phyloP scores from a whole-genome alignment of 2,888 invertebrate species.

The Asteroscopus sphinx region DNA sequence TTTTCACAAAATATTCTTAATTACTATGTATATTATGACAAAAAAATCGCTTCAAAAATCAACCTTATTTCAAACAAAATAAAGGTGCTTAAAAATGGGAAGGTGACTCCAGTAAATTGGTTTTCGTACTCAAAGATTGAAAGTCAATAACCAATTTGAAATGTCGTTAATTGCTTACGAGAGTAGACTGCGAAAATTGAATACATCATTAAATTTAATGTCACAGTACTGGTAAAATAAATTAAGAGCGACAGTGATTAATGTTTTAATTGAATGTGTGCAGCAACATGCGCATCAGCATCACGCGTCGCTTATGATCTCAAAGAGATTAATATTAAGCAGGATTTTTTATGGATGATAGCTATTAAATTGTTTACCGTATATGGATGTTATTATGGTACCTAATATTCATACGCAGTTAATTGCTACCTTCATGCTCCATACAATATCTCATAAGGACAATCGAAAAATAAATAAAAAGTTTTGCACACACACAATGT shows the following conservation, averaged over 20 bases:
- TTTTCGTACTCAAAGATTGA: conserved; percentile 43
- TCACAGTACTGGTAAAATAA: conserved; percentile 40
- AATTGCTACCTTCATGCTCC: neutral
- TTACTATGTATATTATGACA: neutral
- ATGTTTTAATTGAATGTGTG: conserved; percentile 32
- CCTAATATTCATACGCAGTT: neutral
- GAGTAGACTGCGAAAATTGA: conserved; percentile 31
- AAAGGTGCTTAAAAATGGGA: neutral
- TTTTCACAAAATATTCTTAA: conserved; percentile 26
- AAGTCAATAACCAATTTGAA: conserved; percentile 57
- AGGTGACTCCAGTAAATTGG: conserved; percentile 10
- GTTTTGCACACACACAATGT: too few relatives aligned
- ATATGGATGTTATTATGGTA: conserved; percentile 4
- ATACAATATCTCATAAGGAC: too few relatives aligned
- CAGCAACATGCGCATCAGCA: too few relatives aligned
- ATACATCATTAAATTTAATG: conserved; percentile 41
- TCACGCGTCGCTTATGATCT: conserved; percentile 10
- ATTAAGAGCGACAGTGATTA: conserved; percentile 45
- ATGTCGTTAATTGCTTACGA: conserved; percentile 52
- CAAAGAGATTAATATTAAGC: conserved; percentile 15
- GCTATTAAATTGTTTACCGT: conserved; percentile 9
- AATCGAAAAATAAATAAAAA: too few relatives aligned
- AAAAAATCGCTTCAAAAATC: neutral
- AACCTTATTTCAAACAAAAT: conserved; percentile 9
- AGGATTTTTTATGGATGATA: conserved; percentile 8